Evolutionary conservation across 2,888 invertebrate genomes (phyloP).

Genomic region (Sturmia bella): DNA sequence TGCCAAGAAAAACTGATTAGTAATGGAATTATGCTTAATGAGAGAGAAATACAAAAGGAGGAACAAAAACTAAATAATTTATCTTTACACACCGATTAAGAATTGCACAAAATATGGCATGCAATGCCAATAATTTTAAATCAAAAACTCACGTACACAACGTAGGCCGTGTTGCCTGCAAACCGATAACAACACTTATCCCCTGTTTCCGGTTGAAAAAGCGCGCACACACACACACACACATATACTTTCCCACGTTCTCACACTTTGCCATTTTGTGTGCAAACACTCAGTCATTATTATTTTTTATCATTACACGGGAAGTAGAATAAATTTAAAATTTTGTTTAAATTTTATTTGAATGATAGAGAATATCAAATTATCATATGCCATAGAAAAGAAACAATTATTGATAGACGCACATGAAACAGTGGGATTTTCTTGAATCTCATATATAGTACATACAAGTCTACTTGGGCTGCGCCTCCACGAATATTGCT

Average conservation of each 20-base stretch:
- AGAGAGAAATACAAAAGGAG: constrained; percentile 20
- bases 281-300: neutral
- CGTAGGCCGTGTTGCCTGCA: neutral
- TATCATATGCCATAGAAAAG: too few species aligned
- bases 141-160: neutral
- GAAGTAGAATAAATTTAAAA: constrained; percentile 49
- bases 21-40: constrained; percentile 65
- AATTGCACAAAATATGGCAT: constrained; percentile 53
- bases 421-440: too few species aligned
- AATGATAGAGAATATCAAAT: constrained; percentile 11
- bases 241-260: too few species aligned
- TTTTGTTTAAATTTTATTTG: constrained; percentile 39
- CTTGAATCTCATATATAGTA: too few species aligned
- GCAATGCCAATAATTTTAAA: constrained; percentile 55
- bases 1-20: constrained; percentile 69
- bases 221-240: neutral
- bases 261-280: neutral
- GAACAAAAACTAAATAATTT: constrained; percentile 19
- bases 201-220: constrained; percentile 53
- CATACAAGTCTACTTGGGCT: too few species aligned
- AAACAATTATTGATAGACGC: too few species aligned
- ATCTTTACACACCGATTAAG: constrained; percentile 23
- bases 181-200: constrained; percentile 30
- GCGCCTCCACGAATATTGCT: too few species aligned
- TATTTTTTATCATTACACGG: constrained; percentile 44